Base-by-base conservation (phyloP, 2,113 vertebrate genomes). In the Glareola pratincola region DNA sequence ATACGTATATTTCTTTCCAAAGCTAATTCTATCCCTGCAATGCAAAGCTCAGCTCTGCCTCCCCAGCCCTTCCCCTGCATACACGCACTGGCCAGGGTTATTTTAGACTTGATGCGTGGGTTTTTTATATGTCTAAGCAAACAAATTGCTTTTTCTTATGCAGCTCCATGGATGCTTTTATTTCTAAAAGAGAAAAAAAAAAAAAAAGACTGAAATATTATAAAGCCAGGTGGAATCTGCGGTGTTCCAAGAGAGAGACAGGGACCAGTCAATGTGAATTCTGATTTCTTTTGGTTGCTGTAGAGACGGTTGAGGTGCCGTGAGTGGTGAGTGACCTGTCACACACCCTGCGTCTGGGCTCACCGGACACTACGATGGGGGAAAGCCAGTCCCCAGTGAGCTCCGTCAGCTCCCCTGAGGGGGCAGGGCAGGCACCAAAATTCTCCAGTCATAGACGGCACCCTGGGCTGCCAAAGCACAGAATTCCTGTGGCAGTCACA, bases 341-440 rank as follows among this genome's bases (percentile, higher is more conserved):
- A 71, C 7, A 3, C 14, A 43, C 16, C 22, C 10, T 57, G 12
- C 16, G 6, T 48, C 34, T 62, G 62, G 43, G 36, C 73, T 75
- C 23, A 27, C 62, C 5, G 21, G 51, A 43, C 32, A 30, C 14
- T 13, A 0, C 0, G 5, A 13, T 5, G 8, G 13, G 12, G 51
- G 29, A 77, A 82, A 72, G 12, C 36, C 64, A 32, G 14, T 64
- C 24, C n/a, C 23, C 69, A 51, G 50, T 39, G 56, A 56, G 2
- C 24, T 72, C 34, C 41, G 36, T 67, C 51, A 71, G 50, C 60
- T 27, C 90, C 20, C 53, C 8, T 21, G 60, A 64, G 51, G 32
- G 32, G 37, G 41, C 57, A 89, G 62, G 5, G 24, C 66, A 74
- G 66, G n/a, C 75, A 43, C 51, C 23, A 34, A 66, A 60, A 23